Evolutionary conservation across 1,140 invertebrate genomes (phyloP), one percentile per base, ranked within the genome.

Genomic region (Atopsyche davidsoni): DNA sequence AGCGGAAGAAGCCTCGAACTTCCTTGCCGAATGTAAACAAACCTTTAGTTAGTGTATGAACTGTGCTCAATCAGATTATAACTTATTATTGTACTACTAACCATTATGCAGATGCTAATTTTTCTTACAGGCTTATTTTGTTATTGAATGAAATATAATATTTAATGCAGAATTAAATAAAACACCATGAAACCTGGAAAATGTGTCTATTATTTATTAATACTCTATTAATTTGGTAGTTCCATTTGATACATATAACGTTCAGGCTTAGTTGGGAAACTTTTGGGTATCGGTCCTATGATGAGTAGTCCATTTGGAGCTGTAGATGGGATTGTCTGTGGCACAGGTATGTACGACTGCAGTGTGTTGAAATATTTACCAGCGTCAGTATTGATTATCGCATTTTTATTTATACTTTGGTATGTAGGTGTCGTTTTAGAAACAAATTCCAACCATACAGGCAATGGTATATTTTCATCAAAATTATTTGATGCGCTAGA

Each of bases 61-160:
- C 22, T 51, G 46, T 52, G 50, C 50, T 52, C 50, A 52, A 51
- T 44, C 41, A 23, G 24, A 28, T 28, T 28, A 28, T 28, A 28
- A 28, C 32, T 23, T 38, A 9, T 55, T 41, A 43, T 49, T 46
- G 34, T 55, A 50, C 31, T 44, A 55, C 31, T 44, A 55, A 39
- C 38, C 24, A 46, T 46, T 50, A 45, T 52, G 50, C 55, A 52
- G 40, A 49, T 52, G 25, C 4, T 46, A 53, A 42, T 34, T 39
- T 39, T 45, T 51, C 48, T 19, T 47, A 52, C 50, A 35, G 46
- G 55, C 55, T 57, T 57, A 52, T 57, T 57, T 57, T 57, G 46
- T 57, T 52, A 45, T 45, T 47, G 28, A 44, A 55, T 55, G 48
- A 51, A 45, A 32, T 42, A 31, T 46, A 10, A 47, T 38, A 36